These are phyloP conservation scores for Tamandua tetradactyla DNA, from an alignment of 2,797 vertebrate species.

Conservation along the genomic window DNA sequence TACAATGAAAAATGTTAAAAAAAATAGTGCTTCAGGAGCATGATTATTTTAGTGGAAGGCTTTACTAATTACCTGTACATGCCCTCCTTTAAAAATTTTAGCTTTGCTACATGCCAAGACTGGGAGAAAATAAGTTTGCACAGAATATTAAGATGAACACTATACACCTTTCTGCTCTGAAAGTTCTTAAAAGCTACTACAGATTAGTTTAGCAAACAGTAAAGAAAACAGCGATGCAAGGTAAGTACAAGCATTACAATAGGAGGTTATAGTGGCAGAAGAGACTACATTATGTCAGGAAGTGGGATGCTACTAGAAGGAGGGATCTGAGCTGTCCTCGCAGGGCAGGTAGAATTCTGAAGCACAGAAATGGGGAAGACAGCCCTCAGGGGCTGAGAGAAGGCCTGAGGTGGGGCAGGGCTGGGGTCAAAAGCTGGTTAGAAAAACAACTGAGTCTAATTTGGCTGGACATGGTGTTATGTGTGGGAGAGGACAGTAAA, in stretches of 20 bases:
- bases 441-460: neutral
- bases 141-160: neutral
- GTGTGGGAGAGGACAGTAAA: neutral
- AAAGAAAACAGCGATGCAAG: neutral
- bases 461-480: neutral
- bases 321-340: neutral
- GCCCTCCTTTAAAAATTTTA: neutral
- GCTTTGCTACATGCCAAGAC: neutral
- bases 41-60: neutral
- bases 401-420: neutral
- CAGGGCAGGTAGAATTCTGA: neutral
- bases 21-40: neutral
- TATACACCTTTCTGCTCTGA: neutral
- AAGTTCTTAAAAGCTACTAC: neutral
- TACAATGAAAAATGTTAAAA: too few relatives aligned
- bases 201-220: neutral
- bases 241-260: neutral
- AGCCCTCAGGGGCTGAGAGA: neutral
- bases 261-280: neutral
- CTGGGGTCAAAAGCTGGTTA: neutral
- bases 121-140: neutral
- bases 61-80: neutral
- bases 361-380: neutral
- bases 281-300: neutral
- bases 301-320: neutral